Evolutionary conservation across 2,113 vertebrate species (phyloP), one percentile per base, ranked within the genome.

Genomic region (Nothocercus nigrocapillus): DNA sequence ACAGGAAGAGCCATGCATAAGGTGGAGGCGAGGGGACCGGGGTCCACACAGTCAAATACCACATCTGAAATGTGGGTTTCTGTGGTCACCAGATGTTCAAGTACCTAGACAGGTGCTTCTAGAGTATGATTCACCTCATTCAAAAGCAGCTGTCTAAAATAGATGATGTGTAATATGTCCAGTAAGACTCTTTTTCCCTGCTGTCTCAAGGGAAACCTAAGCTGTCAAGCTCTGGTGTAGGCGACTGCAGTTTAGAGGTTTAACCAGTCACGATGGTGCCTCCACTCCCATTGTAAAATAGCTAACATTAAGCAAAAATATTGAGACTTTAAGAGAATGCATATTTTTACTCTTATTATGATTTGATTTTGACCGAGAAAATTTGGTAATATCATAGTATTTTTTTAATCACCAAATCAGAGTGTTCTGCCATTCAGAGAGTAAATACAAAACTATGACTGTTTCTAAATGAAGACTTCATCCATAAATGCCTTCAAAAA

Each of bases 41-140:
- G 19, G 9, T 32, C 67, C 0, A 0, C 45, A 15, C 38, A 14
- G 19, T 51, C n/a, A 44, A 90, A 63, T 3, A 17, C 2, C 2
- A 5, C 2, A 6, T 13, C 5, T 36, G 32, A 78, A 88, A 79
- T 21, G 22, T 21, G 4, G 2, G 25, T 70, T 30, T 85, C 58
- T 44, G 0, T 54, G 20, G 27, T 68, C 82, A 24, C 74, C 20
- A 63, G 53, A 54, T 28, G 27, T 14, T 13, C 13, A 54, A 54
- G 27, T 54, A 54, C 53, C 53, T 54, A 15, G 32, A 9, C 22
- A 58, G 42, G n/a, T 75, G 70, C 12, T 47, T 59, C 13, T 15
- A 53, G 38, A 75, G 11, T 59, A 36, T n/a, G 45, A 92, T 40
- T 73, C 15, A 64, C 76, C 76, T 91, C 2, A 2, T 92, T 68